Percentiles rank a stretch among this genome's conserved stretches.
Evolutionary conservation across 2,888 invertebrate genomes (phyloP).

Genomic region (Papilio gigon): DNA sequence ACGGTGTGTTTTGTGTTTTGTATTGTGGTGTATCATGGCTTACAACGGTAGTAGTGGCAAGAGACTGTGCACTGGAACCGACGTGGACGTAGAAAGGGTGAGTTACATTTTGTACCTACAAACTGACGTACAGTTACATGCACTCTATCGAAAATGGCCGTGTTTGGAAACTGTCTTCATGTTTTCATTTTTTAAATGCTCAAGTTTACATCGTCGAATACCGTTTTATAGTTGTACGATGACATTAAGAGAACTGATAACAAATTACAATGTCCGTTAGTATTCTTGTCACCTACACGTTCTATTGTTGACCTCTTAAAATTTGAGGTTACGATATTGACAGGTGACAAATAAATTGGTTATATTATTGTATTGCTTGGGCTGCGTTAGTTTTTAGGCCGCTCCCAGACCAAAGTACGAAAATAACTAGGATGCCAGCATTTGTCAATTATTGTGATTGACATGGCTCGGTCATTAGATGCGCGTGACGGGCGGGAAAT

Average conservation of each 20-base stretch:
- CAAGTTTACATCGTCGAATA: constrained; percentile 23
- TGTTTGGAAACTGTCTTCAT: constrained; percentile 71
- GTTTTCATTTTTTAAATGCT: constrained; percentile 58
- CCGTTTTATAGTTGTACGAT: background rate
- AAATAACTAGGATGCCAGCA: constrained; percentile 61
- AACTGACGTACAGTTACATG: constrained; percentile 62
- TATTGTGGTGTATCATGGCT: constrained; percentile 86
- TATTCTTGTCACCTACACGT: constrained; percentile 65
- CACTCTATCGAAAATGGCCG: constrained; percentile 76
- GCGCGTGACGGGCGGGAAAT: constrained; percentile 49
- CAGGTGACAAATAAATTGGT: constrained; percentile 59
- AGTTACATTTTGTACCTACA: constrained; percentile 54
- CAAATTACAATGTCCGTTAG: constrained; percentile 48
- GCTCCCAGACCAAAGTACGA: constrained; percentile 48
- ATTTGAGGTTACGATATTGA: constrained; percentile 79
- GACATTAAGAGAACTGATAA: background rate
- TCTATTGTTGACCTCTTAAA: constrained; percentile 71
- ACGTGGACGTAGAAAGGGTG: constrained; percentile 80
- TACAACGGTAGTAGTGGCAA: constrained; percentile 86
- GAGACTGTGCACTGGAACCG: constrained; percentile 79
- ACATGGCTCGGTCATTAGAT: constrained; percentile 75
- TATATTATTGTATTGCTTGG: constrained; percentile 46
- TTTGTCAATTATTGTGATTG: constrained; percentile 81
- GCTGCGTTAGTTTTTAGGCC: constrained; percentile 45
- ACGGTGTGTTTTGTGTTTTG: constrained; percentile 81